A percentile compares a stretch with the other conserved stretches of the same genome.
Conservation (phyloP, 1,140 invertebrate species). For the Rhyzopertha dominica region DNA sequence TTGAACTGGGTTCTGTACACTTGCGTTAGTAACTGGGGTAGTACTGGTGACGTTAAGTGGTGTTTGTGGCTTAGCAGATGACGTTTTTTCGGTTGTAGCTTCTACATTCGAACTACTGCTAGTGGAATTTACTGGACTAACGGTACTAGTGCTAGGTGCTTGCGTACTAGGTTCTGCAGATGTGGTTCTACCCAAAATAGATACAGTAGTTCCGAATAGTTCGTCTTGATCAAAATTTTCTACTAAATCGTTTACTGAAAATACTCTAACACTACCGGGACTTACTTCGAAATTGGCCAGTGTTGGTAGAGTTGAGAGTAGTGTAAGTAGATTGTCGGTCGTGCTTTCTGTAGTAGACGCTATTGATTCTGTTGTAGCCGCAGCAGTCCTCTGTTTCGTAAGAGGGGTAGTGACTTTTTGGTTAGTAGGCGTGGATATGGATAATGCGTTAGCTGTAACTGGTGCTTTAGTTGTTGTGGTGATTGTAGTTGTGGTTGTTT, state of each 20-base stretch:
- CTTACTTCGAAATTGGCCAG: constrained; percentile 38
- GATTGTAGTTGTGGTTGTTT: constrained; percentile 27
- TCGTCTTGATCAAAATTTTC: constrained; percentile 43
- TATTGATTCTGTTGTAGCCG: constrained; percentile 22
- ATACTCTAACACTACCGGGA: constrained; percentile 37
- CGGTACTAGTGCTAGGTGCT: constrained; percentile 8
- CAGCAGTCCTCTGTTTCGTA: constrained; percentile 13
- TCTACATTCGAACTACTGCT: constrained; percentile 10
- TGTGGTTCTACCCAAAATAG: constrained; percentile 30
- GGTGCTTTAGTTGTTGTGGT: constrained; percentile 48
- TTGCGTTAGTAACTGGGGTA: constrained; percentile 13
- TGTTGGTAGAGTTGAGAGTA: constrained; percentile 24
- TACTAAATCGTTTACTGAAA: constrained; percentile 42
- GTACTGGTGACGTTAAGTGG: constrained; percentile 8
- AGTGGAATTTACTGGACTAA: constrained; percentile 9
- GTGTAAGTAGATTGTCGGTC: constrained; percentile 11
- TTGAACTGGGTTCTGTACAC: constrained; percentile 44
- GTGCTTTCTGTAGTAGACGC: constrained; percentile 30
- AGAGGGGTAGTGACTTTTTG: neutral
- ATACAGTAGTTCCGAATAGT: constrained; percentile 34
- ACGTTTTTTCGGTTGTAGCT: constrained; percentile 4
- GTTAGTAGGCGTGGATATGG: neutral
- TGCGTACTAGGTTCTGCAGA: constrained; percentile 28
- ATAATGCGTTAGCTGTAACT: constrained; percentile 26
- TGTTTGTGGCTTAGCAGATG: constrained; percentile 9